Base-by-base conservation (phyloP, 2,888 invertebrate genomes). In the Conus canariensis region DNA sequence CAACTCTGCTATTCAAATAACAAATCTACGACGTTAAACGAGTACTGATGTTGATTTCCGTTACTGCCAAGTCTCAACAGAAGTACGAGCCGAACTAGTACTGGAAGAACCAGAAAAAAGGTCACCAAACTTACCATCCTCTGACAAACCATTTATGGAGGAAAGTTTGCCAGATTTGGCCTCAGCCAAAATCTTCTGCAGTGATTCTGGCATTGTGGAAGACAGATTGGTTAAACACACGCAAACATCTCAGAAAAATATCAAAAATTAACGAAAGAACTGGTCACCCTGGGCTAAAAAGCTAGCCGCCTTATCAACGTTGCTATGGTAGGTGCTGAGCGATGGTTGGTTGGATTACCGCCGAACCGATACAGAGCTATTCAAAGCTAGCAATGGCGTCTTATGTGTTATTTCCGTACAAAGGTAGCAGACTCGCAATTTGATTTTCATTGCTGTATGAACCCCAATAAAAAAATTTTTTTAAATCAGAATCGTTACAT, bases 151-250 rank as follows among this genome's bases (percentile, higher is more conserved):
- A 88, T 93, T 94, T 70, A 96, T 95, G 14, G 93, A 92, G 8
- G 95, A 95, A 94, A 93, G 95, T 92, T 93, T 94, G 87, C 95
- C 95, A 88, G 94, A 95, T 92, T 94, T 95, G 93, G 95, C 95
- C 85, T 95, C 95, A 56, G 94, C 94, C 92, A 95, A 93, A 85
- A 96, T 90, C 90, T 94, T 95, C 85, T 95, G 94, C 93, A 95
- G 94, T 83, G 91, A 93, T 82, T 95, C 95, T 88, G 95, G 93
- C 95, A 95, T 96, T 89, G 88, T 94, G 30, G 56, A 25, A 22
- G n/a, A 10, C 30, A 59, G 22, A 8, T n/a, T 30, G 4, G 25
- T 25, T 30, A 25, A 67, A 9, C n/a, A 67, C 67, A 64, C 67
- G 14, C 9, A 45, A 19, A 25, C 80, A 82, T 88, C 56, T 82